These are phyloP conservation scores for Linnaemya vulpina DNA, from an alignment of 2,888 invertebrate genomes.

Conservation along the genomic window DNA sequence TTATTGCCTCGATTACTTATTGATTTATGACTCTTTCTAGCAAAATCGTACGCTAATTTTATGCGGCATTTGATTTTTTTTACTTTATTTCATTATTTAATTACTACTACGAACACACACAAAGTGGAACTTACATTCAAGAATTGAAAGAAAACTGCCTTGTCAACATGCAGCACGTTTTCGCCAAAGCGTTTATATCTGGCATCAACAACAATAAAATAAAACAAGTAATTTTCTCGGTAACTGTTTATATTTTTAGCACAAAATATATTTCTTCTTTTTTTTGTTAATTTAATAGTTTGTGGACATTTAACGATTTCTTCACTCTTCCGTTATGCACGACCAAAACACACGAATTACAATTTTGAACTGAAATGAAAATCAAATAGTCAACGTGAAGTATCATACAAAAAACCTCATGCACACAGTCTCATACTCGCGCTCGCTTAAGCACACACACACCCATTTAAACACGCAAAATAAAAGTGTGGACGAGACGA, in stretches of 20 bases:
- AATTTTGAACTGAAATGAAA: conserved; percentile 61
- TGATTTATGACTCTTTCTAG: conserved; percentile 1
- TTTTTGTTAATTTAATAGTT: conserved; percentile 21
- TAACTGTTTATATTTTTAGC: conserved; percentile 15
- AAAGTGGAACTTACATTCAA: conserved; percentile 51
- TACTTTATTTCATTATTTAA: conserved; percentile 2
- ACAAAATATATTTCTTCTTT: conserved; percentile 16
- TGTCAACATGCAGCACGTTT: conserved; percentile 45
- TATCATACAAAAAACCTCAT: conserved; percentile 27
- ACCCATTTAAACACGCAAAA: conserved; percentile 2
- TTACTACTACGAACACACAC: conserved; percentile 45
- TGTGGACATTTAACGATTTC: conserved; percentile 16
- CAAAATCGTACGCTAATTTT: not conserved
- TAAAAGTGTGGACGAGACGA: conserved; percentile 14
- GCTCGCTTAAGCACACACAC: conserved; percentile 15
- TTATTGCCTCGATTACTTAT: not conserved
- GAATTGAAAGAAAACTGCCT: conserved; percentile 14
- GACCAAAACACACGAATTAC: conserved; percentile 62
- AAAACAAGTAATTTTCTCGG: conserved; percentile 21
- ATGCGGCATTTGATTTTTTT: not conserved
- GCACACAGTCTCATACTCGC: conserved; percentile 9
- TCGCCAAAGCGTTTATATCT: conserved; percentile 9
- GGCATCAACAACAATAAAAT: conserved; percentile 24
- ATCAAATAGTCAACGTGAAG: conserved; percentile 37
- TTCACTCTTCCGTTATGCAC: conserved; percentile 33